Evolutionary conservation across 2,113 vertebrate species (phyloP).

Genomic region (Oryzias woworae): DNA sequence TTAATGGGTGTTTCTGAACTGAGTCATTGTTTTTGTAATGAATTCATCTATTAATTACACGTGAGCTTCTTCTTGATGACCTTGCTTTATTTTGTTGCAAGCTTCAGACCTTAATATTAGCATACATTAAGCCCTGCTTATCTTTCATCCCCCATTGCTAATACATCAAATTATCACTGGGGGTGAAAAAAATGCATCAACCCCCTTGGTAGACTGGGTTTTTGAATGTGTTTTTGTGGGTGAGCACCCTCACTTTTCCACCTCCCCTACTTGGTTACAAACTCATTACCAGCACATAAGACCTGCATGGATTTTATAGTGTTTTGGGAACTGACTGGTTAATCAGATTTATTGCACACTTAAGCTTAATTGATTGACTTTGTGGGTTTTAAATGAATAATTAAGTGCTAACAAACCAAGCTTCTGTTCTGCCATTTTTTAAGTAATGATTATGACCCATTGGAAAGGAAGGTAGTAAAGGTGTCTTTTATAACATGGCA

Average conservation of each 20-base stretch:
- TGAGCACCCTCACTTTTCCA: slow-evolving; percentile 56
- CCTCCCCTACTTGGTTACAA: slow-evolving; percentile 51
- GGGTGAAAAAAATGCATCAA: slow-evolving; percentile 1
- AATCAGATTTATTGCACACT: slow-evolving; percentile 81
- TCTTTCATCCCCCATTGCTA: slow-evolving; percentile 66
- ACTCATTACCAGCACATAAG: slow-evolving; percentile 76
- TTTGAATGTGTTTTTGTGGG: slow-evolving; percentile 43
- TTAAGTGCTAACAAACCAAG: slow-evolving; percentile 73
- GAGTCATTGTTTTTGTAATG: slow-evolving; percentile 69
- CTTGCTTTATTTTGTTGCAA: slow-evolving; percentile 69
- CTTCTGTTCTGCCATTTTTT: slow-evolving; percentile 66
- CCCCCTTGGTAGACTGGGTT: slow-evolving; percentile 17
- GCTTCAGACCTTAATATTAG: slow-evolving; percentile 67
- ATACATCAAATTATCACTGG: slow-evolving; percentile 64
- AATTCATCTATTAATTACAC: slow-evolving; percentile 69
- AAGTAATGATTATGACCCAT: slow-evolving; percentile 66
- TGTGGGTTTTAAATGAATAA: slow-evolving; percentile 80
- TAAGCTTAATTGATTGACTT: slow-evolving; percentile 80
- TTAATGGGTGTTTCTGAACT: slow-evolving; percentile 59
- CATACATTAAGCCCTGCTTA: slow-evolving; percentile 71
- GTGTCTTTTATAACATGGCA: slow-evolving; percentile 57
- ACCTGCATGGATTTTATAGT: slow-evolving; percentile 75
- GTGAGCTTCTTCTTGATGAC: slow-evolving; percentile 55
- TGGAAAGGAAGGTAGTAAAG: slow-evolving; percentile 29
- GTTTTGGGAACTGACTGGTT: slow-evolving; percentile 79